Conservation (phyloP, 2,113 vertebrate species). For the Cebus imitator region DNA sequence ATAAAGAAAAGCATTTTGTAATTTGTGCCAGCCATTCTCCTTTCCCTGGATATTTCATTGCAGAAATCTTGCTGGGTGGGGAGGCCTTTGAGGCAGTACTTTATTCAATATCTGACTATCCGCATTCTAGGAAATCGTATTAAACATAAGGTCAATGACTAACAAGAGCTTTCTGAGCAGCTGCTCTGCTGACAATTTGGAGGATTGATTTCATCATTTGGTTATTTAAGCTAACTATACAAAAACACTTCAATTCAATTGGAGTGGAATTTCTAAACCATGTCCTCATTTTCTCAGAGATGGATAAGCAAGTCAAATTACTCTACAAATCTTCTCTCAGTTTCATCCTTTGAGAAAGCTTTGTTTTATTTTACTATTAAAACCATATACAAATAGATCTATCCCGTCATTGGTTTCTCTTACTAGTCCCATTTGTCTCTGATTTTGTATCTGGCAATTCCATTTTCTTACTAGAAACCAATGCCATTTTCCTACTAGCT, state of each 20-base stretch:
- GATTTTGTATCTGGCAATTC: background rate
- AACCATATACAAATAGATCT: background rate
- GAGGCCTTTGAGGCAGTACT: background rate
- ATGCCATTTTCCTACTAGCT: background rate
- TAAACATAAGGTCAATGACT: conserved; percentile 71
- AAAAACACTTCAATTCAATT: conserved; percentile 59
- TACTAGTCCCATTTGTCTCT: background rate
- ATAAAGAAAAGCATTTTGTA: background rate
- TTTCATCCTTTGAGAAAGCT: conserved; percentile 14
- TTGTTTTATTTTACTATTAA: conserved; percentile 15
- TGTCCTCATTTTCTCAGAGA: conserved; percentile 39
- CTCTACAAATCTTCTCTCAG: background rate
- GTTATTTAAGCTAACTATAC: conserved; percentile 69
- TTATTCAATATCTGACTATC: conserved; percentile 27
- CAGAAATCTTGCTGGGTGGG: background rate
- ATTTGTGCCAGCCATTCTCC: background rate
- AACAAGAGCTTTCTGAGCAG: conserved; percentile 71
- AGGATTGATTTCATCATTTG: conserved; percentile 66
- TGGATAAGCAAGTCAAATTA: background rate
- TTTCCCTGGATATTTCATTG: background rate
- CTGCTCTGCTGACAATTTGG: conserved; percentile 71
- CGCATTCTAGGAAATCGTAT: conserved; percentile 58
- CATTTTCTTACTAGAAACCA: background rate
- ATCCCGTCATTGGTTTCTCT: background rate
- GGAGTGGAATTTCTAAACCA: conserved; percentile 25